These are phyloP conservation scores for Pandion haliaetus DNA, from an alignment of 2,113 vertebrate species.

Conservation along the genomic window DNA sequence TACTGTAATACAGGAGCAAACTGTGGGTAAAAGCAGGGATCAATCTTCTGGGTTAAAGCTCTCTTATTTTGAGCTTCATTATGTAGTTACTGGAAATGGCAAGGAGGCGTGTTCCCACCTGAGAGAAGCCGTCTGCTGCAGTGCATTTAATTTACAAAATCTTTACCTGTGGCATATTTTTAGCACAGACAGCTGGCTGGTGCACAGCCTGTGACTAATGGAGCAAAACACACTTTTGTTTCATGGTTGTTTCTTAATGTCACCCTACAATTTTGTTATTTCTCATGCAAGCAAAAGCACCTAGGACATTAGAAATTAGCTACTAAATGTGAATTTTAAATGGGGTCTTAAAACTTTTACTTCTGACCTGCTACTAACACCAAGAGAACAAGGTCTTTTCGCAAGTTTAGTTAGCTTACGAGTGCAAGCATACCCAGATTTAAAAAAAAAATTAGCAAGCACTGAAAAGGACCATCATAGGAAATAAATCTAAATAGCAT, in stretches of 20 bases:
- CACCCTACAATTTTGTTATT: constrained; percentile 56
- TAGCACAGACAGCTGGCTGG: constrained; percentile 74
- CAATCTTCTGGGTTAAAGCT: not conserved
- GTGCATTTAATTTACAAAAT: constrained; percentile 59
- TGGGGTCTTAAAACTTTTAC: not conserved
- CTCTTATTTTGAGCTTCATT: not conserved
- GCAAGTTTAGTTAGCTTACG: not conserved
- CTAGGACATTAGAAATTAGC: not conserved
- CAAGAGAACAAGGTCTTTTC: not conserved
- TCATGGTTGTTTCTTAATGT: constrained; percentile 52
- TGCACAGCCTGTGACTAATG: constrained; percentile 69
- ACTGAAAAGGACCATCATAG: not conserved
- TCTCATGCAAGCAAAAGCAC: constrained; percentile 35
- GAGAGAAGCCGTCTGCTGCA: constrained; percentile 63
- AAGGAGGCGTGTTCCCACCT: constrained; percentile 67
- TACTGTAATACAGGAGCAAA: not conserved
- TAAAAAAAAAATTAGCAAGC: not conserved
- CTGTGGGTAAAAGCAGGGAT: not conserved
- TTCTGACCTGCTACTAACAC: not conserved
- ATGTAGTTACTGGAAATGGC: constrained; percentile 20
- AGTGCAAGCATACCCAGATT: not conserved
- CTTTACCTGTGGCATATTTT: constrained; percentile 67
- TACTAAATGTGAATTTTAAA: constrained; percentile 15
- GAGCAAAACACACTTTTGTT: constrained; percentile 69
- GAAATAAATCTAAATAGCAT: not conserved